Conservation (phyloP, 1,140 invertebrate species). For the Caenorhabditis inopinata region DNA sequence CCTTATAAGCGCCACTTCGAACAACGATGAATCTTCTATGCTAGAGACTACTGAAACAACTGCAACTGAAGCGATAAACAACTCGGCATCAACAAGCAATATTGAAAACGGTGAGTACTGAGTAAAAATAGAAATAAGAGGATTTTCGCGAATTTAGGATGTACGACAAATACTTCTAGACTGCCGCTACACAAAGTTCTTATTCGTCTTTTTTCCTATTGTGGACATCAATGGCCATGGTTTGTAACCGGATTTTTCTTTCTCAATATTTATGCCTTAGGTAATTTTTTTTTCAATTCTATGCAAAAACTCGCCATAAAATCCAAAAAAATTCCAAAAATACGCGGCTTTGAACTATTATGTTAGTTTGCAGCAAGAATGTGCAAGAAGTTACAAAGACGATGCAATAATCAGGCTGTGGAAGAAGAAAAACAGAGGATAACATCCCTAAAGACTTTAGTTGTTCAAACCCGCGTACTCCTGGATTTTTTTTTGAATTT, state of each 20-base stretch:
- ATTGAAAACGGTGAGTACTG: background rate
- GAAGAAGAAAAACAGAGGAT: too few relatives aligned
- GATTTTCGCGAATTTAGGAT: too few relatives aligned
- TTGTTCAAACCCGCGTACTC: too few relatives aligned
- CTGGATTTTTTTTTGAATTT: too few relatives aligned
- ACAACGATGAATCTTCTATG: background rate
- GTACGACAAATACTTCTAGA: background rate
- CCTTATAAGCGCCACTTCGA: background rate
- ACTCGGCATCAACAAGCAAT: background rate
- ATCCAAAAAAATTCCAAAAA: too few relatives aligned
- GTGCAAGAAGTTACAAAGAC: too few relatives aligned
- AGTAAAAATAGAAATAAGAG: background rate
- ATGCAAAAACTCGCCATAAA: too few relatives aligned
- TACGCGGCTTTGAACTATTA: too few relatives aligned
- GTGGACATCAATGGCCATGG: conserved; percentile 43
- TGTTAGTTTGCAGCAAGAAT: too few relatives aligned
- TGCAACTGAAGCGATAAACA: background rate
- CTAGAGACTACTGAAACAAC: too few relatives aligned
- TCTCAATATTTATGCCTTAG: conserved; percentile 51
- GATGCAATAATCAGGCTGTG: too few relatives aligned
- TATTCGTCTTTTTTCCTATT: background rate
- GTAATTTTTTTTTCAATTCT: conserved; percentile 45
- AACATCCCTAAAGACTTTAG: too few relatives aligned
- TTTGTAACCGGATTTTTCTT: conserved; percentile 53
- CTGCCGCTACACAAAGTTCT: background rate